Base-by-base conservation (phyloP, 2,888 invertebrate species). In the Sphaerophoria rueppellii region DNA sequence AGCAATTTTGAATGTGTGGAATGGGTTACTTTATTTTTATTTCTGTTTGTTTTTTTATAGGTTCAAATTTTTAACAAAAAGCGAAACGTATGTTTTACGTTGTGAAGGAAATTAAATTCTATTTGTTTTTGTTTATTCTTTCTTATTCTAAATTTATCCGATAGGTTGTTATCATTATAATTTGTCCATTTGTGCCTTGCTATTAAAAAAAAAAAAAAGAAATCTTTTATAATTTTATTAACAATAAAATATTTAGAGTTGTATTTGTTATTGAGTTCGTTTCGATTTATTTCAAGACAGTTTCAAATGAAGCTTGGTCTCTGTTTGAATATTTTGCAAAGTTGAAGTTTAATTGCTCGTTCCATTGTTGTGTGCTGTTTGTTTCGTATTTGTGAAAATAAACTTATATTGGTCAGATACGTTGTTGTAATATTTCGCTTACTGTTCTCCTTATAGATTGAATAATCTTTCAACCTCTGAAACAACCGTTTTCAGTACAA, bases 401-500 rank as follows among this genome's bases (percentile, higher is more conserved):
- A 11, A 11, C 4, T 9, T 43, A 0, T 43, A 43, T 11, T 43
- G 12, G 12, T 9, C 9, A 40, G 4, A 43, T 43, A 3, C 12
- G 43, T 40, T 40, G 9, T 40, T 40, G 6, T 40, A 40, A 7
- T 40, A 7, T 40, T 7, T 7, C 9, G 12, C 12, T 7, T 43
- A 43, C 9, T 9, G 12, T 11, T 12, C 4, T 37, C 14, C 4
- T 74, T 75, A 9, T 54, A 77, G 76, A 69, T 60, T 69, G 82
- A 91, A 88, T 58, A 90, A 90, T 87, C 88, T 91, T 40, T 90
- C 90, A 61, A 91, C 91, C 69, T 91, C 91, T 34, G 91, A 91
- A 86, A 91, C 91, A 16, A 89, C 91, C 32, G 90, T 91, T 81
- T 91, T 91, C 71, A 91, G 91, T 85, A 91, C 91, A 9, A 89